Conservation (phyloP, 2,113 vertebrate genomes). For the sheep (Ovis aries) region DNA sequence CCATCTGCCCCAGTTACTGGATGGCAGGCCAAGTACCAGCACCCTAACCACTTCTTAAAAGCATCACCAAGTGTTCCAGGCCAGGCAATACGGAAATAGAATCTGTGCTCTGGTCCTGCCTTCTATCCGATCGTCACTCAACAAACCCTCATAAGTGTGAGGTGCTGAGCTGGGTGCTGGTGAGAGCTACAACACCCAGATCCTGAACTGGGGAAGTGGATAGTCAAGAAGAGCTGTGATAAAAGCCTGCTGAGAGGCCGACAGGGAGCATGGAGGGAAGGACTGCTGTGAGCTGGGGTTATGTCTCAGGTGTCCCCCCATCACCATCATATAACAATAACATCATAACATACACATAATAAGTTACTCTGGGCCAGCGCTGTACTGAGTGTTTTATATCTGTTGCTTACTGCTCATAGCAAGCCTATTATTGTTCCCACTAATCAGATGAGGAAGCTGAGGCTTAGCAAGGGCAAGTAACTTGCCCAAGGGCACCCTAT, state of each 20-base stretch:
- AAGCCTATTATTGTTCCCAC: neutral
- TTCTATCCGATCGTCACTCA: neutral
- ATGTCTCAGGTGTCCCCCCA: neutral
- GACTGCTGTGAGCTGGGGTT: neutral
- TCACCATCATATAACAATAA: too few relatives aligned
- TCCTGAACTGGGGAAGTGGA: neutral
- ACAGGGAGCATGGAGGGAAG: neutral
- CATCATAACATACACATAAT: neutral
- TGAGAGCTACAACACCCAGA: neutral
- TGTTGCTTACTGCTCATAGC: neutral
- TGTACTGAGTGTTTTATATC: neutral
- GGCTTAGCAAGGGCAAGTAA: neutral
- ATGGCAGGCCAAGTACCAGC: neutral
- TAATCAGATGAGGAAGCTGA: constrained; percentile 23
- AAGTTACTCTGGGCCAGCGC: neutral
- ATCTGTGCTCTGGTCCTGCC: neutral
- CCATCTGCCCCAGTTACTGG: neutral
- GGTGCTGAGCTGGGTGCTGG: neutral
- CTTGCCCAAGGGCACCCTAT: neutral
- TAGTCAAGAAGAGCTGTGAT: neutral
- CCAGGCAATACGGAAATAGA: neutral
- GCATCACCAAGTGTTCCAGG: neutral
- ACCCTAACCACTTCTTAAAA: neutral
- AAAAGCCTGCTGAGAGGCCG: neutral
- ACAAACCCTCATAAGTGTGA: neutral